Conservation (phyloP, 1,140 invertebrate genomes). For the Drosophila trapezifrons region DNA sequence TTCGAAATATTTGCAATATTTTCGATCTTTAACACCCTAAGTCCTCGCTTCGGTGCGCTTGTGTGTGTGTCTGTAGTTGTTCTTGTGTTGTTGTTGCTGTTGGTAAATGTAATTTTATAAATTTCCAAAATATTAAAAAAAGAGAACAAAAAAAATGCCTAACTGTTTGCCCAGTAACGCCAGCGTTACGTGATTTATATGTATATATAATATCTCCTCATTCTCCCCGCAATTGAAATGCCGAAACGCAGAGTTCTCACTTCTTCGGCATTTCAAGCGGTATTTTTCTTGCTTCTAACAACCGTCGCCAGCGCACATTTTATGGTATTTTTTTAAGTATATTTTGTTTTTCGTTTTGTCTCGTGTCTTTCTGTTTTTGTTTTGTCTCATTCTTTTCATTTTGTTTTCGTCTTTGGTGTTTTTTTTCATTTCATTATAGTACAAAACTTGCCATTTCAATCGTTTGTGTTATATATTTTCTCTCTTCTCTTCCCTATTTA, state of each 20-base stretch:
- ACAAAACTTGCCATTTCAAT: constrained; percentile 58
- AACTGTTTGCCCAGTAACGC: constrained; percentile 56
- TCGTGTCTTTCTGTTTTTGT: constrained; percentile 22
- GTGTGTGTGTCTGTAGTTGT: constrained; percentile 14
- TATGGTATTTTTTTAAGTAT: constrained; percentile 31
- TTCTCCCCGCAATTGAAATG: constrained; percentile 23
- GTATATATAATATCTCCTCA: constrained; percentile 49
- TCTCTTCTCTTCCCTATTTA: not conserved
- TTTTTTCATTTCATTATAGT: constrained; percentile 67
- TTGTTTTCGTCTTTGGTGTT: constrained; percentile 60
- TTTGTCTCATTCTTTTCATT: constrained; percentile 19
- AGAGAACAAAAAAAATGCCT: constrained; percentile 34
- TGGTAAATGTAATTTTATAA: constrained; percentile 39
- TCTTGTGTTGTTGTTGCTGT: constrained; percentile 11
- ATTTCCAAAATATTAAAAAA: constrained; percentile 42
- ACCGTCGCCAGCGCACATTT: constrained; percentile 69
- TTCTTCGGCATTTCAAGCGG: constrained; percentile 20
- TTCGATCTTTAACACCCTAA: constrained; percentile 15
- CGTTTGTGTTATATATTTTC: constrained; percentile 9
- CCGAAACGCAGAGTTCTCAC: constrained; percentile 6
- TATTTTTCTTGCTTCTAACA: constrained; percentile 42
- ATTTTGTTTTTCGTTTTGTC: constrained; percentile 21
- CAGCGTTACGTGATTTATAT: constrained; percentile 55
- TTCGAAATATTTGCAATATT: constrained; percentile 15
- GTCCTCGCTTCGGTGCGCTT: constrained; percentile 14